These are phyloP conservation scores for Noturus placidus DNA, from an alignment of 2,113 vertebrate species.

Conservation along the genomic window DNA sequence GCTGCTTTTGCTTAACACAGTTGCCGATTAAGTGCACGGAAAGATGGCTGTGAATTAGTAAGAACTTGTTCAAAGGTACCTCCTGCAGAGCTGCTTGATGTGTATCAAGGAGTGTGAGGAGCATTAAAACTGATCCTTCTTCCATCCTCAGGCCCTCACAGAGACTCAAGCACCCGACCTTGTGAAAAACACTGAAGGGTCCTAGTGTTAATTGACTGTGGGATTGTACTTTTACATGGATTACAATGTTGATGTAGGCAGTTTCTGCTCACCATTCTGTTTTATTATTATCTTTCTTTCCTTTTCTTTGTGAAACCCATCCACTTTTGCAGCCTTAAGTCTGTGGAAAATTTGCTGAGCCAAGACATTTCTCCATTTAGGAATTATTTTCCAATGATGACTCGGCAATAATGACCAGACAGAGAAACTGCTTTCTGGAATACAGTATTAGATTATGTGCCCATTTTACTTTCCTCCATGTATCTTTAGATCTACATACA, in stretches of 20 bases:
- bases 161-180: not conserved
- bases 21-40: constrained; percentile 49
- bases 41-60: constrained; percentile 45
- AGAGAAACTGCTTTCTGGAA: constrained; percentile 25
- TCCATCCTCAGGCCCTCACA: not conserved
- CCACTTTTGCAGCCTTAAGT: constrained; percentile 12
- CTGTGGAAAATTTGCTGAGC: constrained; percentile 47
- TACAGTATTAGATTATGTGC: constrained; percentile 9
- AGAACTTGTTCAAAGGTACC: constrained; percentile 17
- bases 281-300: too few relatives aligned
- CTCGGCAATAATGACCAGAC: constrained; percentile 33
- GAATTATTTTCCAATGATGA: constrained; percentile 51
- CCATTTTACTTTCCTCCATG: constrained; percentile 33
- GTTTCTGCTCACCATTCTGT: not conserved
- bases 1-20: constrained; percentile 44
- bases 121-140: constrained; percentile 14
- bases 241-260: constrained; percentile 26
- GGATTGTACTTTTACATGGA: constrained; percentile 38
- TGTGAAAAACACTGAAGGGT: constrained; percentile 5
- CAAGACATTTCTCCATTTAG: constrained; percentile 49
- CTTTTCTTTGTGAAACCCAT: constrained; percentile 24
- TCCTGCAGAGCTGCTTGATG: constrained; percentile 30
- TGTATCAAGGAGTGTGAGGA: constrained; percentile 32
- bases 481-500: not conserved
- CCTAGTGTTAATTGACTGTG: constrained; percentile 35